Conservation (phyloP, 2,797 vertebrate species). For the Graptemys geographica region DNA sequence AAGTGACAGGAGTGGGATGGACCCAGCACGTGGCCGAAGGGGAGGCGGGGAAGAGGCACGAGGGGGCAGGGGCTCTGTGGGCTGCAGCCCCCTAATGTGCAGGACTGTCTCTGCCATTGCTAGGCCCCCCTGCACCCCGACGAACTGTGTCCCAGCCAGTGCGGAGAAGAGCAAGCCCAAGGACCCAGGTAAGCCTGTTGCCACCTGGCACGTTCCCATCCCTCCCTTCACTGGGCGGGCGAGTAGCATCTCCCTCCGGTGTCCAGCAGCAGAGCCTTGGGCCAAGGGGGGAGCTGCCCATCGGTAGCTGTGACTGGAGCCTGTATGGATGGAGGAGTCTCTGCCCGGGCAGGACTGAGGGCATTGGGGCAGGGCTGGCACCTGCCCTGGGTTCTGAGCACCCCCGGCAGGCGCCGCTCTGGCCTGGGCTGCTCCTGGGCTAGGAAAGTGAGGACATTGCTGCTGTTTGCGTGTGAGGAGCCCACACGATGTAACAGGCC, state of each 20-base stretch:
- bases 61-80: conserved; percentile 54
- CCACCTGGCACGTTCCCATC: neutral
- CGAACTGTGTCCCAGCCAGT: neutral
- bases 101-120: neutral
- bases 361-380: too few relatives aligned
- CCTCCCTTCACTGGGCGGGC: neutral
- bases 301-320: neutral
- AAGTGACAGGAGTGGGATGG: neutral
- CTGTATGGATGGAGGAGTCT: neutral
- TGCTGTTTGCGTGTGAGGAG: neutral
- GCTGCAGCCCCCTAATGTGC: neutral
- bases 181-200: conserved; percentile 8
- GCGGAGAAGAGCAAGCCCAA: rapidly evolving
- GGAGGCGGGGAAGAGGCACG: neutral
- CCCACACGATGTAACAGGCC: neutral
- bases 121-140: conserved; percentile 1
- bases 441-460: neutral
- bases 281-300: neutral
- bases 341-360: neutral
- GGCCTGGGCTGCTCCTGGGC: neutral
- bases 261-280: neutral
- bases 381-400: neutral
- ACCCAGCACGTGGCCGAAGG: neutral
- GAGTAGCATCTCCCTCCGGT: neutral
- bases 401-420: neutral